A percentile compares a stretch with the other conserved stretches of the same genome.
These are phyloP conservation scores for Mergus octosetaceus DNA, from an alignment of 2,797 vertebrate genomes.

Conservation along the genomic window DNA sequence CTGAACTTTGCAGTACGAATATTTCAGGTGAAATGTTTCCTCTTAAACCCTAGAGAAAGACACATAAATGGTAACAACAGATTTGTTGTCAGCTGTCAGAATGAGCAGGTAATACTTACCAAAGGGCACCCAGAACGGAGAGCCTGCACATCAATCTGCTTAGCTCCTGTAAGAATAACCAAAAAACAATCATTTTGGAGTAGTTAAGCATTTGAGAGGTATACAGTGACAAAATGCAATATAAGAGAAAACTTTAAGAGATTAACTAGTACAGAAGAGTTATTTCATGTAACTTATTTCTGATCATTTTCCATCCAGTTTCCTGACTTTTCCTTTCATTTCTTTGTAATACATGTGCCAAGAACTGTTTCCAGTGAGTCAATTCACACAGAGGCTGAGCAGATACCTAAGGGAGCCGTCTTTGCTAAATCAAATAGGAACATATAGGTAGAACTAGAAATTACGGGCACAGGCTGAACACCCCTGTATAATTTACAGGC, in stretches of 20 bases:
- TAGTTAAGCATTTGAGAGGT: neutral
- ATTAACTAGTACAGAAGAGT: neutral
- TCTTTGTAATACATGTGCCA: neutral
- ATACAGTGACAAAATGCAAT: neutral
- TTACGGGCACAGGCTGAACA: neutral
- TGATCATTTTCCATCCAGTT: neutral
- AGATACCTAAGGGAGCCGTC: neutral
- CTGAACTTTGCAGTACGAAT: neutral
- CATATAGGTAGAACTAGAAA: neutral
- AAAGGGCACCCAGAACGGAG: slow-evolving; percentile 1
- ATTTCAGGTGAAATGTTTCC: neutral
- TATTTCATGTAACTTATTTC: neutral
- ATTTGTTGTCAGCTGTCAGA: slow-evolving; percentile 36
- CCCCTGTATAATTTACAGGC: neutral
- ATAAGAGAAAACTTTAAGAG: neutral
- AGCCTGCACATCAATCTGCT: neutral
- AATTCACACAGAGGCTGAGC: neutral
- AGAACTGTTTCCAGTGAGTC: neutral
- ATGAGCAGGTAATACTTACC: neutral
- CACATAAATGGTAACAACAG: neutral
- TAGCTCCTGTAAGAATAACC: neutral
- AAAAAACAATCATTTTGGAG: neutral
- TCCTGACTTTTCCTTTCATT: neutral
- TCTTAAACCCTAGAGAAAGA: neutral
- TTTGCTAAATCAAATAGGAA: neutral